Evolutionary conservation across 1,140 invertebrate species (phyloP), one percentile per base, ranked within the genome.

Genomic region (Rhagoletis pomonella): DNA sequence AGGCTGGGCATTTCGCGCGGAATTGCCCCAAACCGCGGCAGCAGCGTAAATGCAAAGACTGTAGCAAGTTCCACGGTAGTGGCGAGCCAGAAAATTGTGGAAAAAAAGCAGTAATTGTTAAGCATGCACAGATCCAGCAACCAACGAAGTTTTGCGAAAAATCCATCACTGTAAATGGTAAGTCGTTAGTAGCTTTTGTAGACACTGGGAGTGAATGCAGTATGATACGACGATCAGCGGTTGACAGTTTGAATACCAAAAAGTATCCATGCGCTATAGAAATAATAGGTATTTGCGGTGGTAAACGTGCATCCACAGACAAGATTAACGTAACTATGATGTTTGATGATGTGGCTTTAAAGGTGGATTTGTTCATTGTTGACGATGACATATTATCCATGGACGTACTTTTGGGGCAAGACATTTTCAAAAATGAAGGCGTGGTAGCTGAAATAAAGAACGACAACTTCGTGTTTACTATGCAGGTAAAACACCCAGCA

Each of bases 391-490:
- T 55, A 7, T 55, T 55, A 10, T 2, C 62, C 81, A 19, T 73
- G 17, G 64, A 88, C 19, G 64, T 87, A 2, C 39, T 89, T 19
- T 44, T 89, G 14, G 86, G 88, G 5, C 81, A 88, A 12, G 85
- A 89, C 12, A 19, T 87, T 9, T 84, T 87, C 17, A 12, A 14
- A 44, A 6, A 29, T 12, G 29, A 14, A 44, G 44, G 17, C 7
- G 55, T 65, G 4, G n/a, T 19, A 29, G 62, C 60, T 10, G 44
- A 44, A 29, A 59, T 69, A 5, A 39, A 3, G 12, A 59, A 44
- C 5, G 47, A 64, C 2, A 64, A 59, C 42, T 60, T n/a, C 17
- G 44, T 69, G n/a, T 39, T 58, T 14, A 5, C n/a, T 12, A n/a
- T 10, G 86, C 12, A 39, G 7, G 69, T 47, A 29, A 29, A 29